These are phyloP conservation scores for Idaea straminata DNA, from an alignment of 2,888 invertebrate species.

Conservation along the genomic window DNA sequence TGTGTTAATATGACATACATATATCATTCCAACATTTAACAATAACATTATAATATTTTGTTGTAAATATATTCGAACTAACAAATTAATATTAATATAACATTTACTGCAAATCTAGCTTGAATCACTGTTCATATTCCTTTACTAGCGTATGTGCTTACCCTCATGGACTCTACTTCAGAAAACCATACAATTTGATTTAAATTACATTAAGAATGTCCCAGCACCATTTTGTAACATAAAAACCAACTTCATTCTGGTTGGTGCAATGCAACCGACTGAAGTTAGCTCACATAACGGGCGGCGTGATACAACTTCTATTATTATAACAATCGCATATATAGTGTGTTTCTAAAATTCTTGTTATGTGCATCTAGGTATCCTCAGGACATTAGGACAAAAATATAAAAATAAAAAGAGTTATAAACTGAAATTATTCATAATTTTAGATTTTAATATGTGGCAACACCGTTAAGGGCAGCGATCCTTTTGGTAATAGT, in stretches of 20 bases:
- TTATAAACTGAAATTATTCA: too few species aligned
- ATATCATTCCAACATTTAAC: conserved; percentile 15
- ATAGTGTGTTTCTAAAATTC: too few species aligned
- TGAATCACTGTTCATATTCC: conserved; percentile 59
- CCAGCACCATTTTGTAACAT: background rate
- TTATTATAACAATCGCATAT: too few species aligned
- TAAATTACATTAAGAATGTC: background rate
- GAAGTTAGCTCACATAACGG: background rate
- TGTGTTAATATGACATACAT: background rate
- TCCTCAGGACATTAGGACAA: too few species aligned
- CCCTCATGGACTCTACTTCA: background rate
- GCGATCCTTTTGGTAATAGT: too few species aligned
- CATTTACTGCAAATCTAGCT: conserved; percentile 5
- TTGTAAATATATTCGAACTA: background rate
- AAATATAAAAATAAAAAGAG: too few species aligned
- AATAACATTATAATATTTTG: background rate
- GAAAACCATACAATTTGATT: background rate
- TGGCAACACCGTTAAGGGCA: too few species aligned
- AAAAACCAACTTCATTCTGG: background rate
- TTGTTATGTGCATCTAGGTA: too few species aligned
- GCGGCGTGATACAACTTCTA: background rate
- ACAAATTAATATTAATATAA: conserved; percentile 1
- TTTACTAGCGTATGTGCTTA: conserved; percentile 57
- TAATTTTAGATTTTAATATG: too few species aligned
- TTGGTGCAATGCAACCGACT: background rate